Conservation (phyloP, 2,113 vertebrate genomes). For the Butorides virescens region DNA sequence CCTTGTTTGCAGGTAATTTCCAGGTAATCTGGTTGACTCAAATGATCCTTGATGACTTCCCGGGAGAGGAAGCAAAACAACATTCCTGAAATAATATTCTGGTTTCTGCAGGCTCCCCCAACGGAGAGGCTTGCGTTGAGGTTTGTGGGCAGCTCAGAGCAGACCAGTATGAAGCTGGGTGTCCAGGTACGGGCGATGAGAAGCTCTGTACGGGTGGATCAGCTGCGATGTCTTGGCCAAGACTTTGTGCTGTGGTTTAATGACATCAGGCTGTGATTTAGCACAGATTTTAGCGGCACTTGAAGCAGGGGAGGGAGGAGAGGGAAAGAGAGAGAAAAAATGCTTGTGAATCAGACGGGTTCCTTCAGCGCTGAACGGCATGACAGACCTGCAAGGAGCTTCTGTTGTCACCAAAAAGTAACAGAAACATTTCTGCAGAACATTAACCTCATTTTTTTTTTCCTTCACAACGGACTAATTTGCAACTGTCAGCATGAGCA, state of each 20-base stretch:
- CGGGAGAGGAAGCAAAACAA: not conserved
- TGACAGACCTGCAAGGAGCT: not conserved
- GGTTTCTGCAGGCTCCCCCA: not conserved
- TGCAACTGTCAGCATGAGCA: constrained; percentile 4
- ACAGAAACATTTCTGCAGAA: not conserved
- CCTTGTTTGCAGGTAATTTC: not conserved
- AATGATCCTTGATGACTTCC: not conserved
- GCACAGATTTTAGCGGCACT: not conserved
- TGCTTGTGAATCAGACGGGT: not conserved
- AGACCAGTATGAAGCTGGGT: not conserved
- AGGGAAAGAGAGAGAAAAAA: not conserved
- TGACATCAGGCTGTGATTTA: not conserved
- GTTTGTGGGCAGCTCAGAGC: not conserved
- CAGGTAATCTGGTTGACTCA: not conserved
- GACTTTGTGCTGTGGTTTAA: not conserved
- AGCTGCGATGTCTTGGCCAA: not conserved
- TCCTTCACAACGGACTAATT: not conserved
- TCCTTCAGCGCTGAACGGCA: not conserved
- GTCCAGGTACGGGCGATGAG: not conserved
- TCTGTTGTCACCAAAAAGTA: not conserved
- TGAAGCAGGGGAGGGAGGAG: not conserved
- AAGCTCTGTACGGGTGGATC: not conserved
- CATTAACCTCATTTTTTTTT: not conserved
- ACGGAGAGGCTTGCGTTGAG: rapidly evolving
- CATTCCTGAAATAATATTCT: not conserved